A percentile compares a stretch with the other conserved stretches of the same genome.
These are phyloP conservation scores for Lasioglossum marginatum DNA, from an alignment of 2,888 invertebrate species.

Conservation along the genomic window DNA sequence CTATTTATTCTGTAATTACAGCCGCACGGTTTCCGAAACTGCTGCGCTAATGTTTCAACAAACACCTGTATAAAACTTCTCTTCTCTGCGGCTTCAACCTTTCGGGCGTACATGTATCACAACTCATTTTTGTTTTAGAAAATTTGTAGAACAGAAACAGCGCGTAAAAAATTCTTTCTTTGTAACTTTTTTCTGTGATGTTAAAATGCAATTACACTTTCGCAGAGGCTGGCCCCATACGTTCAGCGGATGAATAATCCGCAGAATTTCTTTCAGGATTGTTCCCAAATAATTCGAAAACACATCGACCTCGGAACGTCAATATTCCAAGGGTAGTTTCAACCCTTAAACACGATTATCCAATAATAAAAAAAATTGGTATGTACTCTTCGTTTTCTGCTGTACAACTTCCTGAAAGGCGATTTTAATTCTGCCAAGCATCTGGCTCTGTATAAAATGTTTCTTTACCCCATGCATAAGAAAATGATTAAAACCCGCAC, in stretches of 20 bases:
- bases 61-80: background rate
- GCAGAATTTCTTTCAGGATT: background rate
- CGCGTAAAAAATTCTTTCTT: background rate
- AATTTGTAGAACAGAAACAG: background rate
- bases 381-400: background rate
- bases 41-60: background rate
- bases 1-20: background rate
- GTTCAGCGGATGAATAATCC: background rate
- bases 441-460: background rate
- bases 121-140: background rate
- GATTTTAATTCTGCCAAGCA: background rate
- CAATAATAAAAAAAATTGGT: background rate
- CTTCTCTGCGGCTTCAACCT: background rate
- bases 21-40: background rate
- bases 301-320: background rate
- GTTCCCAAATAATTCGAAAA: background rate
- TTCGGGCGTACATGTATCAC: background rate
- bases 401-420: background rate
- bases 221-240: background rate
- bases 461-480: no score
- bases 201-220: background rate
- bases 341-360: background rate
- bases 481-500: background rate
- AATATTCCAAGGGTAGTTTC: background rate
- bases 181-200: background rate